These are phyloP conservation scores for Aphodius granarius DNA, from an alignment of 2,888 invertebrate genomes.

Conservation along the genomic window DNA sequence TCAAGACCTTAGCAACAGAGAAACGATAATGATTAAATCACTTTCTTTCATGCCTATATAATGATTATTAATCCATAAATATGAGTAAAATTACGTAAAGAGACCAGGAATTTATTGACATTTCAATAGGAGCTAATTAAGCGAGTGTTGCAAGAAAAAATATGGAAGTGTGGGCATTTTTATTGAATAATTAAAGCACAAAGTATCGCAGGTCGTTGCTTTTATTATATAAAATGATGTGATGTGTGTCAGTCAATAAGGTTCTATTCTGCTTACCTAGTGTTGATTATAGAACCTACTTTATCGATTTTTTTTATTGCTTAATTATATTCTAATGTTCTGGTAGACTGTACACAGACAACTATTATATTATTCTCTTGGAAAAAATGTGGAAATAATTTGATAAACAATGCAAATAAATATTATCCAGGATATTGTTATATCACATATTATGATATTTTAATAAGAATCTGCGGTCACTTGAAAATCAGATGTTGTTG, in stretches of 20 bases:
- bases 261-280: not conserved
- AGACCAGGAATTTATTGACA: not conserved
- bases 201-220: not conserved
- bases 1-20: not conserved
- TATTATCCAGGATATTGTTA: no score
- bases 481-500: not conserved
- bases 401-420: no score
- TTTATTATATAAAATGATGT: not conserved
- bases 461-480: not conserved
- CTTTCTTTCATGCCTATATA: not conserved
- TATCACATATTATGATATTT: no score
- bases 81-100: not conserved
- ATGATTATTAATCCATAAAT: not conserved
- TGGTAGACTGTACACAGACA: no score
- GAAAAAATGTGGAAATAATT: no score
- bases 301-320: not conserved
- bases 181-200: not conserved
- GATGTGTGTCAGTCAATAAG: not conserved
- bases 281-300: not conserved
- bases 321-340: no score
- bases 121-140: not conserved
- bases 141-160: not conserved
- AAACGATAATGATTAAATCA: not conserved
- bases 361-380: no score
- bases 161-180: not conserved